Base-by-base conservation (phyloP, 2,797 vertebrate genomes). In the Naso thynnoides region DNA sequence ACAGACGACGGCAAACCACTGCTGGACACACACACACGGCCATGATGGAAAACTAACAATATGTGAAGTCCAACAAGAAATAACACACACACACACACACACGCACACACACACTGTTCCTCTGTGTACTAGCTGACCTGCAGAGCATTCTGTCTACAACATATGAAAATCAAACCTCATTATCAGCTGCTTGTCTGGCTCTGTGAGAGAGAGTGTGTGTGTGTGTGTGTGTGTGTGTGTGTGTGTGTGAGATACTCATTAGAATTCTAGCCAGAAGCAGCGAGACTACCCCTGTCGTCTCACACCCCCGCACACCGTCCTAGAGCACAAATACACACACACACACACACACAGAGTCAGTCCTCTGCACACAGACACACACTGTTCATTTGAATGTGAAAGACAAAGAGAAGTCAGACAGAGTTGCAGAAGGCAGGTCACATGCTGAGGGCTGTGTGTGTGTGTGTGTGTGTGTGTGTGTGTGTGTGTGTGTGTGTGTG, bases 101-200 rank as follows among this genome's bases (percentile, higher is more conserved):
- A 59, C 68, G 73, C 50, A 41, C 36, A 57, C 38, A 33, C 42
- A 73, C 55, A 54, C 47, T 7, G 31, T 23, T 58, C 27, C 72
- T 67, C 70, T 71, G 72, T 83, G 81, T 72, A 63, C 63, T 14
- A 57, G 67, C 67, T 85, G 83, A 89, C 91, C 87, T 59, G 79
- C 88, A 81, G 84, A 84, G 84, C 82, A 64, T 18, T 78, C 85
- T 80, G 87, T 93, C 95, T 94, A 91, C 94, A 93, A 91, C 89
- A 68, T 85, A 92, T 93, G 93, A 94, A 92, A 95, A 94, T 91
- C 86, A 93, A 91, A 93, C 88, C 93, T 94, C 78, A 93, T 94
- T 94, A 94, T 94, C 89, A 90, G 82, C 84, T 77, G 83, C 76
- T 77, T 81, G 89, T 92, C 90, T 93, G 90, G 83, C 76, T 79